Evolutionary conservation across 2,888 invertebrate species (phyloP).

Genomic region (Uloborus plumipes): DNA sequence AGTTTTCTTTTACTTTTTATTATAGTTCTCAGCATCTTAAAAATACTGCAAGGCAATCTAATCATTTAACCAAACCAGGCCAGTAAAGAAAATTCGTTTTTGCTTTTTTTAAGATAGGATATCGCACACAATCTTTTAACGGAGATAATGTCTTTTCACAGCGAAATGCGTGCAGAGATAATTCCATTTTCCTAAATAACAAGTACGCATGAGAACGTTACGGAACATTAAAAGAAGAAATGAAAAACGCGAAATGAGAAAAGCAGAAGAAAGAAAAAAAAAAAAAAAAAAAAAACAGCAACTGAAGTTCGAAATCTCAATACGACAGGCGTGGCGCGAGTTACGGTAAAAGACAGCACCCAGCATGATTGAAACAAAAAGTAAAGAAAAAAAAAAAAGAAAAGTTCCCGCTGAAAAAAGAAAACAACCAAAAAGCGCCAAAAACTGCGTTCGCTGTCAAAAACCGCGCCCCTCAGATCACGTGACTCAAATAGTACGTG

Average conservation of each 20-base stretch:
- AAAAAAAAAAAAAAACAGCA: conserved; percentile 7
- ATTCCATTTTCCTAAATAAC: conserved; percentile 17
- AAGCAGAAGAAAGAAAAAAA: background rate
- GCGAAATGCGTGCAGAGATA: too few species aligned
- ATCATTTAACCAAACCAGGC: too few species aligned
- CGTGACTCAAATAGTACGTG: conserved; percentile 62
- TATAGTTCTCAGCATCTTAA: too few species aligned
- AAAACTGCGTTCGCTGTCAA: conserved; percentile 50
- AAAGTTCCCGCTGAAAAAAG: conserved; percentile 16
- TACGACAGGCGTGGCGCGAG: conserved; percentile 57
- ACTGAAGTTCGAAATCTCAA: conserved; percentile 46
- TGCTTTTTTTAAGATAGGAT: too few species aligned
- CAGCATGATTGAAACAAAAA: conserved; percentile 17
- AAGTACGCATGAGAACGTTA: conserved; percentile 3
- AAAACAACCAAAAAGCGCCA: conserved; percentile 22
- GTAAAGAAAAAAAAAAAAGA: conserved; percentile 19
- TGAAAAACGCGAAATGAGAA: conserved; percentile 15
- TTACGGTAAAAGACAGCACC: conserved; percentile 10
- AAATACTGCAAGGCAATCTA: too few species aligned
- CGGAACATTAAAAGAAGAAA: background rate
- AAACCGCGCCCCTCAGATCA: conserved; percentile 61
- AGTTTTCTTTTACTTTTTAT: too few species aligned
- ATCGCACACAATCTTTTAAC: too few species aligned
- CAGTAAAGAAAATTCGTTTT: too few species aligned
- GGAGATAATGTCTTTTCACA: too few species aligned